phyloP scores from a whole-genome alignment of 2,888 invertebrate genomes.

The Thelaira solivaga region DNA sequence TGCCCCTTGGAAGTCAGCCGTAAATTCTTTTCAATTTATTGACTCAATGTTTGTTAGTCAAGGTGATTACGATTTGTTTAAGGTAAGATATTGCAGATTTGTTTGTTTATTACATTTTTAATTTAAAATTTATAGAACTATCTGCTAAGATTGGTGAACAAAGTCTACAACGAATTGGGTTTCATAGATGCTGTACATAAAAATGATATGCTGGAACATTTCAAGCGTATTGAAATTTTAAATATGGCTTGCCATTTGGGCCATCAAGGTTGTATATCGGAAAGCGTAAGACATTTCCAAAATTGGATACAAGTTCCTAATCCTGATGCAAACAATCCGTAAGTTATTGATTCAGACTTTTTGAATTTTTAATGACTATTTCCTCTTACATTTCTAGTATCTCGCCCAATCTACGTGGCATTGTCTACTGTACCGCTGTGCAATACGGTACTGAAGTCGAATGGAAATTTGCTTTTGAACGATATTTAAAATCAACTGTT shows the following conservation, averaged over 20 bases:
- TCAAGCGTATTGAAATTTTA: slow-evolving; percentile 84
- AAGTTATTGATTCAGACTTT: slow-evolving; percentile 70
- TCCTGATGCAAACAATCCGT: slow-evolving; percentile 87
- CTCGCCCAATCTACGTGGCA: slow-evolving; percentile 87
- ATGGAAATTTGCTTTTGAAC: slow-evolving; percentile 93
- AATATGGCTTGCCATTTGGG: slow-evolving; percentile 87
- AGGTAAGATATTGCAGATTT: slow-evolving; percentile 76
- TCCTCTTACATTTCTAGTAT: slow-evolving; percentile 79
- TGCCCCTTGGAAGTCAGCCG: slow-evolving; percentile 91
- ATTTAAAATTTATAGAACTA: slow-evolving; percentile 80
- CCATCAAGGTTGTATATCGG: slow-evolving; percentile 84
- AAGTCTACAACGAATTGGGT: slow-evolving; percentile 84
- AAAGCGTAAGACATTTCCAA: slow-evolving; percentile 84
- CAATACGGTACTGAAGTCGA: slow-evolving; percentile 88
- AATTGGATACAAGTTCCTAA: slow-evolving; percentile 86
- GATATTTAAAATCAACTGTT: slow-evolving; percentile 85
- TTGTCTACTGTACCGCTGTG: slow-evolving; percentile 92
- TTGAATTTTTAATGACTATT: neutral
- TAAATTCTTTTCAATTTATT: slow-evolving; percentile 86
- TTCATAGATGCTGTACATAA: slow-evolving; percentile 80
- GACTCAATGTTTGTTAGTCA: slow-evolving; percentile 88
- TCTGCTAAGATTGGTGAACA: slow-evolving; percentile 81
- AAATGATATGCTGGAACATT: slow-evolving; percentile 81
- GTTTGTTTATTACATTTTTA: neutral
- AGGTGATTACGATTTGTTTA: slow-evolving; percentile 82